These are phyloP conservation scores for Gryllus bimaculatus DNA, from an alignment of 1,140 invertebrate species.

Conservation along the genomic window DNA sequence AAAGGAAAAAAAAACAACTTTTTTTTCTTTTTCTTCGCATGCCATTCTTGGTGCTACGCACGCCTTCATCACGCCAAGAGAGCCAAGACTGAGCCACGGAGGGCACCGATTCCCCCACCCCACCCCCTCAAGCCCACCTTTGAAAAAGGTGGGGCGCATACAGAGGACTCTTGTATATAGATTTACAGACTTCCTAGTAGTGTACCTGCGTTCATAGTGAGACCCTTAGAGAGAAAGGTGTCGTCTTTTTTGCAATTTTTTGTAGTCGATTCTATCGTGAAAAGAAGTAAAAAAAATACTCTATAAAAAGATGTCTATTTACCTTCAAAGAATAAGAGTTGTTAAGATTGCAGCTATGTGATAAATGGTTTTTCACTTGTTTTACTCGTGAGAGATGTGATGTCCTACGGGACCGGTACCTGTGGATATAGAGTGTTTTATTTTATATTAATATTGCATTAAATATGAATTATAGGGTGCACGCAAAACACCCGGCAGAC, in stretches of 20 bases:
- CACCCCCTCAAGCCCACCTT: background rate
- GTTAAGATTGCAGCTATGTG: background rate
- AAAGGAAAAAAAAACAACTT: too few relatives aligned
- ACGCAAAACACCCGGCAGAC: background rate
- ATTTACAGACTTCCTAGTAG: background rate
- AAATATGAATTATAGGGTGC: background rate
- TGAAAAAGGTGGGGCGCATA: background rate
- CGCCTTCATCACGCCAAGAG: background rate
- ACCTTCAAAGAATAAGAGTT: background rate
- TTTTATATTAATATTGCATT: background rate
- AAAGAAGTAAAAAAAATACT: background rate
- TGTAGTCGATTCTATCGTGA: background rate
- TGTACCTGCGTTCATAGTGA: background rate
- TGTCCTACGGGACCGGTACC: background rate
- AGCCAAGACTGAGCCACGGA: slow-evolving; percentile 14
- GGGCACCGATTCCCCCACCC: background rate
- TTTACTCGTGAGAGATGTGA: background rate
- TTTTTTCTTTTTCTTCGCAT: too few relatives aligned
- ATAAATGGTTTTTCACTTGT: background rate
- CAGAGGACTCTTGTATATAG: background rate
- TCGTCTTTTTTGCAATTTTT: background rate
- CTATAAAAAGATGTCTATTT: slow-evolving; percentile 11
- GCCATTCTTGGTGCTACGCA: too few relatives aligned
- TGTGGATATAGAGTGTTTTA: slow-evolving; percentile 5
- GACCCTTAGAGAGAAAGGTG: background rate